Evolutionary conservation across 2,113 vertebrate genomes (phyloP).

Genomic region (Hydrolagus affinis): DNA sequence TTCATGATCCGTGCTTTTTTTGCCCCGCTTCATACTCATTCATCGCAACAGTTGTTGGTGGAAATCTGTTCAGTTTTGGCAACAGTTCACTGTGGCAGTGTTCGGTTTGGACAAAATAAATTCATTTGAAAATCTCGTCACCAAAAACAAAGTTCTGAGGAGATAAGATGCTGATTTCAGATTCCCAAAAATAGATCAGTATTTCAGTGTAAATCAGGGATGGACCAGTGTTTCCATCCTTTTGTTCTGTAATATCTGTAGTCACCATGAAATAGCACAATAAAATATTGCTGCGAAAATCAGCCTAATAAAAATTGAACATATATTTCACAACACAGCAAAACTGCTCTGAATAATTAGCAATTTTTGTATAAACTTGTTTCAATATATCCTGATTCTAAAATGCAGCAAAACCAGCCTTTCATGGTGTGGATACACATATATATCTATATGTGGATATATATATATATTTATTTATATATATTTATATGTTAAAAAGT

Average conservation of each 20-base stretch:
- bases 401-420: slow-evolving; percentile 53
- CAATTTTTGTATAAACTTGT: slow-evolving; percentile 44
- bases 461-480: not conserved
- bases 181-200: slow-evolving; percentile 54
- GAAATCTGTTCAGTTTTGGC: slow-evolving; percentile 76
- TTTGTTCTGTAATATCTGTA: slow-evolving; percentile 45
- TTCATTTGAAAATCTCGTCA: slow-evolving; percentile 13
- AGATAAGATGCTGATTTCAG: slow-evolving; percentile 16
- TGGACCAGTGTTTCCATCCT: slow-evolving; percentile 38
- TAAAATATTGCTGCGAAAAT: slow-evolving; percentile 34
- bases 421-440: slow-evolving; percentile 54
- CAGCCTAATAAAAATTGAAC: slow-evolving; percentile 34
- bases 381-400: slow-evolving; percentile 51
- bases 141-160: slow-evolving; percentile 10
- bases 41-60: slow-evolving; percentile 76
- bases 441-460: slow-evolving; percentile 47
- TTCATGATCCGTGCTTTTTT: slow-evolving; percentile 50
- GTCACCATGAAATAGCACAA: slow-evolving; percentile 33
- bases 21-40: slow-evolving; percentile 44
- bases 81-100: slow-evolving; percentile 79
- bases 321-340: slow-evolving; percentile 44
- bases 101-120: slow-evolving; percentile 48
- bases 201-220: slow-evolving; percentile 40
- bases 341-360: slow-evolving; percentile 44
- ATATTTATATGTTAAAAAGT: slow-evolving; percentile 57